phyloP scores from a whole-genome alignment of 1,140 invertebrate genomes.

The Aphis craccivora region DNA sequence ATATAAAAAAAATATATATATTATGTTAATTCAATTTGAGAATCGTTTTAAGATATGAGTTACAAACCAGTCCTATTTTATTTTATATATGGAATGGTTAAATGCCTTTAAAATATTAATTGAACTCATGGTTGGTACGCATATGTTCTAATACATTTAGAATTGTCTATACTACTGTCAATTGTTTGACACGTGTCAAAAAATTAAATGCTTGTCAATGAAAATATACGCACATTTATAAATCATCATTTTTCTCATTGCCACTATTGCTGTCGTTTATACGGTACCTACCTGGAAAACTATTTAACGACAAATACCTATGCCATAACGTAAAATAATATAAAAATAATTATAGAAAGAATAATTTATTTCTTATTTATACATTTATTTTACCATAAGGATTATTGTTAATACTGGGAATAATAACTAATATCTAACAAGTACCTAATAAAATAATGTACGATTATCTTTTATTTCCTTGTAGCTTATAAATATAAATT shows the following conservation, averaged over 20 bases:
- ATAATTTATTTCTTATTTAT: conserved; percentile 2
- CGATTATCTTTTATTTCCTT: conserved; percentile 4
- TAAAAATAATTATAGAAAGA: not conserved
- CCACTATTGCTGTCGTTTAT: not conserved
- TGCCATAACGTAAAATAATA: not conserved
- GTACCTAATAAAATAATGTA: conserved; percentile 8
- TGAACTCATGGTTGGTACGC: not conserved
- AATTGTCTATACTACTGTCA: not conserved
- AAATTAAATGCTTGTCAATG: conserved; percentile 35
- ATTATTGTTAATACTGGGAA: conserved; percentile 38
- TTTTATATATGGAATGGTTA: not conserved
- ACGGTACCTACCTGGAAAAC: conserved; percentile 41
- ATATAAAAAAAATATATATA: not conserved
- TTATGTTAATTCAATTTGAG: conserved; percentile 33
- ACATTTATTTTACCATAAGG: not conserved
- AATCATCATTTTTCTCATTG: conserved; percentile 24
- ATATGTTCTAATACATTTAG: conserved; percentile 21
- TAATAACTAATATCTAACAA: conserved; percentile 18
- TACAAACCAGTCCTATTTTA: not conserved
- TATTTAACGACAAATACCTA: not conserved
- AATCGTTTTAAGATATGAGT: conserved; percentile 13
- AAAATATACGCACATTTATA: conserved; percentile 36
- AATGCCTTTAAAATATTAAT: conserved; percentile 9
- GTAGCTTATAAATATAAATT: not conserved
- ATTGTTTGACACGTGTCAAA: not conserved